Evolutionary conservation across 2,113 vertebrate species (phyloP).

Genomic region (Aramus guarauna): DNA sequence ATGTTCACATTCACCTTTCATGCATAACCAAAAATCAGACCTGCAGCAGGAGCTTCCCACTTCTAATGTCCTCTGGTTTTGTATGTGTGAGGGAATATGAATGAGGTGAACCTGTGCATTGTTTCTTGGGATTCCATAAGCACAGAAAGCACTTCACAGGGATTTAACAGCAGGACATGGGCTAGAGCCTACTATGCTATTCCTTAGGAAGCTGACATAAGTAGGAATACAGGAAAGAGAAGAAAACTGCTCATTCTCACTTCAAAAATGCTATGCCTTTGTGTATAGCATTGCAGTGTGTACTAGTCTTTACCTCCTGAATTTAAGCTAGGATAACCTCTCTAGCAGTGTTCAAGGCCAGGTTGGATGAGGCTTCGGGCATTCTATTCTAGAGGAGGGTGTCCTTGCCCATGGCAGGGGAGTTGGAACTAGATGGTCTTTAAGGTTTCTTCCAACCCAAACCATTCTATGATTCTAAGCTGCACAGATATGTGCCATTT

Average conservation of each 20-base stretch:
- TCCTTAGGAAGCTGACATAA: background rate
- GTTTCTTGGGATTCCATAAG: background rate
- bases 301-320: background rate
- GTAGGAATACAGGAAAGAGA: background rate
- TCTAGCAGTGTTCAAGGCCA: no score
- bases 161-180: background rate
- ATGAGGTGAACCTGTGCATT: background rate
- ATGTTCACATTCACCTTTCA: background rate
- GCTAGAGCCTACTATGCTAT: background rate
- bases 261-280: background rate
- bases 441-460: no score
- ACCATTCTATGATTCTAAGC: no score
- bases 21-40: background rate
- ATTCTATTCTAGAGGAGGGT: no score
- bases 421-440: no score
- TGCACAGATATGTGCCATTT: background rate
- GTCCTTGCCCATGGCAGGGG: no score
- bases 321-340: background rate
- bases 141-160: fast-evolving
- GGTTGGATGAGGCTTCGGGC: no score
- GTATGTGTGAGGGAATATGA: background rate
- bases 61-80: background rate
- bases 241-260: background rate
- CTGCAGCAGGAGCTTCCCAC: background rate
- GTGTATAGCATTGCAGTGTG: background rate